Evolutionary conservation across 2,888 invertebrate species (phyloP).

Genomic region (Hydrotaea diabolus): DNA sequence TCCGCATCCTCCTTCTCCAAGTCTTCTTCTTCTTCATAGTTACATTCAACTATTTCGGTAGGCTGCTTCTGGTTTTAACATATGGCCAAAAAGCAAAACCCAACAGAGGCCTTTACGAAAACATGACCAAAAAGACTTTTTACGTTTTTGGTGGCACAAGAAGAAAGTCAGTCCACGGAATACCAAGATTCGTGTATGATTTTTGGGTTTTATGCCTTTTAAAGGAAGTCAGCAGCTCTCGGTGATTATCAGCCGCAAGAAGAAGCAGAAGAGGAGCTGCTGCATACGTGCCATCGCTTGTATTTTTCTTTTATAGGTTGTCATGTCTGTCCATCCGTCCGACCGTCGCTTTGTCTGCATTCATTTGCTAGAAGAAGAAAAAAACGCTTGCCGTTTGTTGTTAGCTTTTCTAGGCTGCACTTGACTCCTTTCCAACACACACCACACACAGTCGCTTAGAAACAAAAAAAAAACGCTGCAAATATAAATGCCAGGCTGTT

Average conservation of each 20-base stretch:
- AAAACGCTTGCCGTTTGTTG: slow-evolving; percentile 1
- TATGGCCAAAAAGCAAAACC: slow-evolving; percentile 19
- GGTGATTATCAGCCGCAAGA: not conserved
- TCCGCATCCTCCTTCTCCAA: no score
- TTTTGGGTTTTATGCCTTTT: slow-evolving; percentile 14
- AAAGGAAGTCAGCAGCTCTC: slow-evolving; percentile 4
- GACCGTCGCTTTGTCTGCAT: slow-evolving; percentile 4
- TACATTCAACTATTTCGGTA: not conserved
- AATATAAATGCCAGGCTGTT: slow-evolving; percentile 16
- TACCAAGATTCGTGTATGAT: slow-evolving; percentile 15
- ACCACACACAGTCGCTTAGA: no score
- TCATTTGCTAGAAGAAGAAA: slow-evolving; percentile 9
- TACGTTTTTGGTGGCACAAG: not conserved
- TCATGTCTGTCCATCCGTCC: slow-evolving; percentile 33
- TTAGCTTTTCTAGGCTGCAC: slow-evolving; percentile 41
- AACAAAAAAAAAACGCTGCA: not conserved
- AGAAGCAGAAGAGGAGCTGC: slow-evolving; percentile 8
- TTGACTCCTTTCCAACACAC: slow-evolving; percentile 43
- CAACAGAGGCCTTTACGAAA: not conserved
- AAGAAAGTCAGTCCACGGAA: slow-evolving; percentile 15
- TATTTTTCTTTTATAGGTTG: slow-evolving; percentile 32
- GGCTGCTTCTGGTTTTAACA: slow-evolving; percentile 2
- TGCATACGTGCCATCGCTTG: slow-evolving; percentile 50
- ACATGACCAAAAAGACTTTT: slow-evolving; percentile 17
- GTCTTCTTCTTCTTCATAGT: not conserved